phyloP scores from a whole-genome alignment of 2,797 vertebrate genomes.

The Pseudochirops cupreus region DNA sequence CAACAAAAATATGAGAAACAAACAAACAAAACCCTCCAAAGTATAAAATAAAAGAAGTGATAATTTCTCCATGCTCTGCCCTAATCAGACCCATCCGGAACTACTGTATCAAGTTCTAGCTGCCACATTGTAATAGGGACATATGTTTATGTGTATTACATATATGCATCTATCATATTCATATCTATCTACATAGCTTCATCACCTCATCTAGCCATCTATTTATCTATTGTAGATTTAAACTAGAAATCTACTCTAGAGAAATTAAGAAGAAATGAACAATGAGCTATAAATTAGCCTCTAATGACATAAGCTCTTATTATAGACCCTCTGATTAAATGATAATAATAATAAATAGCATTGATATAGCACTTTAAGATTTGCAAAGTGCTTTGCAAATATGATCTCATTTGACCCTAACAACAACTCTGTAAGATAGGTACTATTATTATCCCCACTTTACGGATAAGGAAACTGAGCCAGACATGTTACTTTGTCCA shows the following conservation, averaged over 20 bases:
- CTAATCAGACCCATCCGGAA: background rate
- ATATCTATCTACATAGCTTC: background rate
- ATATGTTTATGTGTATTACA: background rate
- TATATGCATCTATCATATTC: too few relatives aligned
- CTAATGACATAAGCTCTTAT: background rate
- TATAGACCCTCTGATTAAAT: background rate
- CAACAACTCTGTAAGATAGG: background rate
- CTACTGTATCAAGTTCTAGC: too few relatives aligned
- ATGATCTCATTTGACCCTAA: too few relatives aligned
- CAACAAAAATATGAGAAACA: too few relatives aligned
- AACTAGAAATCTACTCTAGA: too few relatives aligned
- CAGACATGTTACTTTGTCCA: background rate
- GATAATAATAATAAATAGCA: background rate
- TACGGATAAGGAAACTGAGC: background rate
- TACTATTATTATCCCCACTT: background rate
- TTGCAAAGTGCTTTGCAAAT: too few relatives aligned
- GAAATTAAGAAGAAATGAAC: background rate
- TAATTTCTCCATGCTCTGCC: too few relatives aligned
- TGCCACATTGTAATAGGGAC: too few relatives aligned
- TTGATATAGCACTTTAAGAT: background rate
- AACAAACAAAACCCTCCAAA: background rate
- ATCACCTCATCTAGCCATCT: too few relatives aligned
- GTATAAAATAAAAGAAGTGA: background rate
- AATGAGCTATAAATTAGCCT: background rate
- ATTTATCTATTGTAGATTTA: too few relatives aligned